Conservation (phyloP, 2,113 vertebrate species). For the Tetrao urogallus region DNA sequence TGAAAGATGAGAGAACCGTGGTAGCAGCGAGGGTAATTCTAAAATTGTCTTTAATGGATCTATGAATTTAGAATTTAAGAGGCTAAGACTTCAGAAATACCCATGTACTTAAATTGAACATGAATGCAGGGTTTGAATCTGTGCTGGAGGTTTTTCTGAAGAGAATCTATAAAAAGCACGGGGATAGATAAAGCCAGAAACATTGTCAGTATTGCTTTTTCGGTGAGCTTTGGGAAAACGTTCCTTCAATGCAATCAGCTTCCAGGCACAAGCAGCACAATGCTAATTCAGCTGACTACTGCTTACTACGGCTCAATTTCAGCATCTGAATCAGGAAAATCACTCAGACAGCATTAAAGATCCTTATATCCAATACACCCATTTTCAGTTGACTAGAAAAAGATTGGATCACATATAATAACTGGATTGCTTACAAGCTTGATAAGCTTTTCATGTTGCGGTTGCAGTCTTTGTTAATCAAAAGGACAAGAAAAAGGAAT, state of each 20-base stretch:
- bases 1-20: neutral
- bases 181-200: neutral
- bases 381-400: neutral
- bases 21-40: neutral
- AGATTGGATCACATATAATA: neutral
- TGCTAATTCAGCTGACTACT: neutral
- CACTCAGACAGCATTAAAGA: neutral
- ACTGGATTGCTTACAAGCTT: neutral
- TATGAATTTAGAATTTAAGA: neutral
- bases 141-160: neutral
- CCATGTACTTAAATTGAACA: neutral
- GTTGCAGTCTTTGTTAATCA: neutral
- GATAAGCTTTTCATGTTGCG: rapidly evolving
- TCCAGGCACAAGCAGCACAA: neutral
- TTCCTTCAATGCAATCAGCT: neutral
- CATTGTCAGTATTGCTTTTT: neutral
- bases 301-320: neutral
- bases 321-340: neutral
- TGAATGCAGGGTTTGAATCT: neutral
- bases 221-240: neutral
- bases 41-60: neutral
- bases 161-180: neutral
- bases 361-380: neutral
- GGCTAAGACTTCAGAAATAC: neutral
- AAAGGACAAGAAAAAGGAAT: neutral